Evolutionary conservation across 2,113 vertebrate species (phyloP).

Genomic region (Pachyramphus minor): DNA sequence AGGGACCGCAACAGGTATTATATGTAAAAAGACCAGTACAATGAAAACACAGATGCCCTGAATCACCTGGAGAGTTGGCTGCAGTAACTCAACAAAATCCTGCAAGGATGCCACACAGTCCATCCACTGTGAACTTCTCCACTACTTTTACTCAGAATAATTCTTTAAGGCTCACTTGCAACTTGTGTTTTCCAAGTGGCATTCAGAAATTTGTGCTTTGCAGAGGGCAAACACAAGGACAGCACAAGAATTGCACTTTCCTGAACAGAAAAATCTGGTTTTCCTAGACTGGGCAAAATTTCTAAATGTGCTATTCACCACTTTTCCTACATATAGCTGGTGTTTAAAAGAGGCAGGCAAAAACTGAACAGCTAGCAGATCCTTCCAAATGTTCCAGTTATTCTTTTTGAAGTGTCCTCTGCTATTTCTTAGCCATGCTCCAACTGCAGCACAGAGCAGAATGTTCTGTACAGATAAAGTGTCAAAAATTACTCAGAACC

Average conservation of each 20-base stretch:
- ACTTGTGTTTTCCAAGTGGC: not conserved
- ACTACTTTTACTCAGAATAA: not conserved
- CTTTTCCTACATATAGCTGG: not conserved
- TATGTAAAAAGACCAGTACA: not conserved
- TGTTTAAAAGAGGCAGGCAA: not conserved
- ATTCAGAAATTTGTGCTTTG: not conserved
- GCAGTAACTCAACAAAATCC: not conserved
- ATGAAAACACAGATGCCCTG: not conserved
- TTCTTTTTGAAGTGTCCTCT: not conserved
- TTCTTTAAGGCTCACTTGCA: not conserved
- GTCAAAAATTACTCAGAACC: not conserved
- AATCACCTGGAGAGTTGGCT: not conserved
- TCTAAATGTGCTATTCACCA: not conserved
- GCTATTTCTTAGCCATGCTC: not conserved
- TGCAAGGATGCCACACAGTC: not conserved
- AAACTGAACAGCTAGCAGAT: constrained; percentile 2
- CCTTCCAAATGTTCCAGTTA: not conserved
- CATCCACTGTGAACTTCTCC: not conserved
- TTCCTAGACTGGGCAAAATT: not conserved
- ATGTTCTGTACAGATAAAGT: constrained; percentile 38
- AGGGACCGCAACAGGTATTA: not conserved
- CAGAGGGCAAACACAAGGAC: not conserved
- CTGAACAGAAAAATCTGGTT: not conserved
- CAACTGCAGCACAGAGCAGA: not conserved
- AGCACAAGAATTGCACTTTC: not conserved